Conservation (phyloP, 2,888 invertebrate genomes). For the Molanna angustata region DNA sequence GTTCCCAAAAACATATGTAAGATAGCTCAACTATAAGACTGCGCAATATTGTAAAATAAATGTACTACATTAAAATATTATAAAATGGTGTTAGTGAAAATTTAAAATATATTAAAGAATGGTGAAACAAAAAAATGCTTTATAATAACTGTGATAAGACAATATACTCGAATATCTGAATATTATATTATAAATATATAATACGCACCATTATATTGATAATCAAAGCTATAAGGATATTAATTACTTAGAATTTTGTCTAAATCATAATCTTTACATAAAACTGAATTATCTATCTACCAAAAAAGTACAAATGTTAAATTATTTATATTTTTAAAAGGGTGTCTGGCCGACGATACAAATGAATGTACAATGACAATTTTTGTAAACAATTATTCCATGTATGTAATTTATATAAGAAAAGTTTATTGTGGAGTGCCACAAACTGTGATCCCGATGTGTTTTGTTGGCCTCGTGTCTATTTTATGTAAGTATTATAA, state of each 20-base stretch:
- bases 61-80: conserved; percentile 11
- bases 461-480: conserved; percentile 20
- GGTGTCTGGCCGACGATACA: conserved; percentile 30
- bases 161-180: conserved; percentile 33
- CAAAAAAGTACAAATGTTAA: conserved; percentile 33
- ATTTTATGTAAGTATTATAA: background rate
- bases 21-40: conserved; percentile 32
- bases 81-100: background rate
- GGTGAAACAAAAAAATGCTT: conserved; percentile 26
- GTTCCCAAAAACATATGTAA: conserved; percentile 26
- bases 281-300: conserved; percentile 25
- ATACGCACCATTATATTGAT: conserved; percentile 26
- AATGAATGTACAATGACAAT: conserved; percentile 13
- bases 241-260: conserved; percentile 31
- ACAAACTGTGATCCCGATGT: conserved; percentile 24
- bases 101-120: background rate
- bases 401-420: conserved; percentile 17
- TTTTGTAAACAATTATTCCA: conserved; percentile 15
- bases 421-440: conserved; percentile 15
- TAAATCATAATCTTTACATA: conserved; percentile 21
- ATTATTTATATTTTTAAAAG: conserved; percentile 29
- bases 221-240: conserved; percentile 22
- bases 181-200: too few relatives aligned
- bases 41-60: conserved; percentile 27
- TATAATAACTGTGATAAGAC: conserved; percentile 33